Base-by-base conservation (phyloP, 2,113 vertebrate genomes). In the Ifrita kowaldi region DNA sequence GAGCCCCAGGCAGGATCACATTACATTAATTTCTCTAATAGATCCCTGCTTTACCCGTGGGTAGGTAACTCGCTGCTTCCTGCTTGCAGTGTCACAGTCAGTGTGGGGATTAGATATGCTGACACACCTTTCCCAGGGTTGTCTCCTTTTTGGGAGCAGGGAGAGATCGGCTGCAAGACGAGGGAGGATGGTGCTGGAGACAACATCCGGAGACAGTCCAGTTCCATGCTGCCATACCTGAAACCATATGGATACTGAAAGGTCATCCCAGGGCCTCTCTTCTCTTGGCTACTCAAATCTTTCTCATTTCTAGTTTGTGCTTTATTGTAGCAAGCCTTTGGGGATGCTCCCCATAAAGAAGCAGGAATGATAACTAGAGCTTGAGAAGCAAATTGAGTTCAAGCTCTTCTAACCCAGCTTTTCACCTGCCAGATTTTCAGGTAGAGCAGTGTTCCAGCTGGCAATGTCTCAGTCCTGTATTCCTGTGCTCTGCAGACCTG, bases 21-120 rank as follows among this genome's bases (percentile, higher is more conserved):
- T 92, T 92, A 56, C 91, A 41, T 70, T 88, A 22, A 65, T 89
- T 92, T 96, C 89, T 81, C 83, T 90, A 59, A 90, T 47, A 84
- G 91, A 47, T 62, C 42, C 42, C 55, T 86, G 55, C 64, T 56
- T 77, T 63, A 52, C 39, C 60, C 8, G 4, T 50, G 59, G 46
- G 28, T 41, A 33, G 60, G 41, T 64, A 67, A 64, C 22, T 68
- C 0, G 2, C 62, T 60, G 83, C n/a, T 92, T 92, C 67, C 81
- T 71, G 70, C 75, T 32, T 59, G 42, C 76, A 39, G 64, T 11
- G 33, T 55, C 42, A 55, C 39, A 16, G 18, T 35, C 0, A 0
- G 2, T n/a, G 30, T 35, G 62, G 35, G 75, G 73, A 77, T 84
- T 77, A 73, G 47, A 32, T 81, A 9, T 44, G 56, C 46, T 94